Evolutionary conservation across 2,113 vertebrate genomes (phyloP).

Genomic region (Micronycteris hirsuta): DNA sequence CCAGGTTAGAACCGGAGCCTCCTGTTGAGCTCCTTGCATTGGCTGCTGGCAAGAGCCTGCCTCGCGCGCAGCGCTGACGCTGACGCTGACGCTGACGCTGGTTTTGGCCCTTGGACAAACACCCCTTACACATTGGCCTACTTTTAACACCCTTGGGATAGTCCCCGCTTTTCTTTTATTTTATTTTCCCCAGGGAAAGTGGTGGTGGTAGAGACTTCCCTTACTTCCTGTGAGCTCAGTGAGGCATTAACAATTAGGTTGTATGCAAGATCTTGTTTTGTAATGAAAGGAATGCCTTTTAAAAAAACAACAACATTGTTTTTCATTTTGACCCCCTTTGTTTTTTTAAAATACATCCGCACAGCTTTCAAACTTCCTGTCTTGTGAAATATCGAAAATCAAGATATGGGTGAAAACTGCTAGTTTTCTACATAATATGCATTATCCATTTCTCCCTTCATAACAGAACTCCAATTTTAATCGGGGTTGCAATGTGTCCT

Average conservation of each 20-base stretch:
- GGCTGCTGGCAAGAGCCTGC: neutral
- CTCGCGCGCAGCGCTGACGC: accelerated
- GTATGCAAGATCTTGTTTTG: neutral
- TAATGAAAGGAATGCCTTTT: neutral
- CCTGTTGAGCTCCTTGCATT: neutral
- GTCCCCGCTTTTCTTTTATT: neutral
- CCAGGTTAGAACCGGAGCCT: neutral
- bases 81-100: no score
- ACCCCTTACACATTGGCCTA: neutral
- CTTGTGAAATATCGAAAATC: neutral
- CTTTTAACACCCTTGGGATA: neutral
- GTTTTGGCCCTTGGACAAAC: neutral
- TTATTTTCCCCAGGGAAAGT: neutral
- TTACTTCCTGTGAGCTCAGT: neutral
- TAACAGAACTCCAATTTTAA: neutral
- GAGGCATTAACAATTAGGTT: neutral
- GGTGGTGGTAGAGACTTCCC: neutral
- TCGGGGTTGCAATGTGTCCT: neutral
- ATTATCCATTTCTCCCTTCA: neutral
- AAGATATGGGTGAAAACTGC: neutral
- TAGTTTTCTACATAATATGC: neutral
- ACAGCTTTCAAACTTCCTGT: neutral
- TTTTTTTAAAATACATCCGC: neutral
- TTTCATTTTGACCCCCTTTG: neutral
- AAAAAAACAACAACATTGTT: neutral